Base-by-base conservation (phyloP, 2,113 vertebrate genomes). In the Myrmophylax atrothorax region DNA sequence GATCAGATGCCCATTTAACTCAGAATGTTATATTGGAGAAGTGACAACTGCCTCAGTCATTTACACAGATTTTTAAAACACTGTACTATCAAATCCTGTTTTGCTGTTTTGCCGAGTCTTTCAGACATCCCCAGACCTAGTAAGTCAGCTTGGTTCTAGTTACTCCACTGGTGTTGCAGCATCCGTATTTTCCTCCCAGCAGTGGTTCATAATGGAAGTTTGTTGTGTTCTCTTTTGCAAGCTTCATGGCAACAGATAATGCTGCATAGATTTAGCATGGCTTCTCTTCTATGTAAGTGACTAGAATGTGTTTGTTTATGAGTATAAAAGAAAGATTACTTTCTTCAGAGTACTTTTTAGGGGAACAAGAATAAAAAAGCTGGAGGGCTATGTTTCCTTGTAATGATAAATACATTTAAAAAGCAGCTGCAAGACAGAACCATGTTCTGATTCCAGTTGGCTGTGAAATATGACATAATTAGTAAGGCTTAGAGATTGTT, bases 381-480 rank as follows among this genome's bases (percentile, higher is more conserved):
- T 66, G 35, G 40, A 84, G 25, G 24, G 14, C 8, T 73, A 7
- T 52, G 17, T 89, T 91, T 89, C 31, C 20, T 42, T 74, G n/a
- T 56, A 88, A 69, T 86, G 82, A 69, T 83, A 78, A 90, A 58
- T 66, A 35, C 40, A 31, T 87, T 96, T 26, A 72, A 81, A 88
- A 95, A 60, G 58, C 84, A 94, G 31, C 55, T 90, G 66, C 52
- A 79, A 76, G 86, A 79, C 47, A 63, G 37, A 12, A 18, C n/a
- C 10, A 7, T 80, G 55, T 62, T 78, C 26, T 90, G n/a, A 70
- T 90, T 79, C 66, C 83, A 76, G 40, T 6, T 95, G 75, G 23
- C 81, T 87, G 70, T 73, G 67, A 91, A 90, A 87, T 90, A 76
- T 87, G 50, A 47, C 42, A 56, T 75, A 58, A 80, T 91, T 80